Evolutionary conservation across 2,113 vertebrate genomes (phyloP).

Genomic region (Tetrao urogallus): DNA sequence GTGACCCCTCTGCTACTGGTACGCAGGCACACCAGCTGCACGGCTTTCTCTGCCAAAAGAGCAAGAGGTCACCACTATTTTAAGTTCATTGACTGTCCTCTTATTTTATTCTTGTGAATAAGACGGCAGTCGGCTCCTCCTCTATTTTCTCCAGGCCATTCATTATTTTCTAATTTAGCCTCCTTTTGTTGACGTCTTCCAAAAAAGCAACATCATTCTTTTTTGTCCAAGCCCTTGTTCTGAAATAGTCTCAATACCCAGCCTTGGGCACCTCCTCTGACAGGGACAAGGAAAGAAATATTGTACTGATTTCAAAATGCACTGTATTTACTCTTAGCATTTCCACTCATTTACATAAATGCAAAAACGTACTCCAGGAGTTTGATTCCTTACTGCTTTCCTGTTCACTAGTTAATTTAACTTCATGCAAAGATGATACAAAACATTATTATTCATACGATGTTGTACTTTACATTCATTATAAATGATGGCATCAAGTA

Average conservation of each 20-base stretch:
- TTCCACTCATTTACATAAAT: constrained; percentile 50
- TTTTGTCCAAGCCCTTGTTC: background rate
- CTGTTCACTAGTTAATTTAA: background rate
- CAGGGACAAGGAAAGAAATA: background rate
- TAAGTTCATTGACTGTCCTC: constrained; percentile 35
- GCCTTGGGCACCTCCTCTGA: background rate
- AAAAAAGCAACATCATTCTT: background rate
- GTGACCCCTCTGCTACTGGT: constrained; percentile 15
- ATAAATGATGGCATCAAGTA: background rate
- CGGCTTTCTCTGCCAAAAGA: constrained; percentile 43
- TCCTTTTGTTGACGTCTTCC: background rate
- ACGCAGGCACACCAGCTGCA: constrained; percentile 42
- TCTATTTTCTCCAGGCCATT: constrained; percentile 55
- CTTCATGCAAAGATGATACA: background rate
- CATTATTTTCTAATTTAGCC: constrained; percentile 26
- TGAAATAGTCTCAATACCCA: background rate
- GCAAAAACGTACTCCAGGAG: background rate
- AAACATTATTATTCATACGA: background rate
- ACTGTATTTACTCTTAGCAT: background rate
- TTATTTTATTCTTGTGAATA: constrained; percentile 42
- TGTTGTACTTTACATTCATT: background rate
- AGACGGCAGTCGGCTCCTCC: constrained; percentile 21
- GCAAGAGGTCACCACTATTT: constrained; percentile 60
- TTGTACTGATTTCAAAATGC: background rate
- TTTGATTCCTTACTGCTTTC: background rate